Percentiles rank a stretch among this genome's conserved stretches.
phyloP scores from a whole-genome alignment of 2,113 vertebrate species.

The Chrysochloris asiatica region DNA sequence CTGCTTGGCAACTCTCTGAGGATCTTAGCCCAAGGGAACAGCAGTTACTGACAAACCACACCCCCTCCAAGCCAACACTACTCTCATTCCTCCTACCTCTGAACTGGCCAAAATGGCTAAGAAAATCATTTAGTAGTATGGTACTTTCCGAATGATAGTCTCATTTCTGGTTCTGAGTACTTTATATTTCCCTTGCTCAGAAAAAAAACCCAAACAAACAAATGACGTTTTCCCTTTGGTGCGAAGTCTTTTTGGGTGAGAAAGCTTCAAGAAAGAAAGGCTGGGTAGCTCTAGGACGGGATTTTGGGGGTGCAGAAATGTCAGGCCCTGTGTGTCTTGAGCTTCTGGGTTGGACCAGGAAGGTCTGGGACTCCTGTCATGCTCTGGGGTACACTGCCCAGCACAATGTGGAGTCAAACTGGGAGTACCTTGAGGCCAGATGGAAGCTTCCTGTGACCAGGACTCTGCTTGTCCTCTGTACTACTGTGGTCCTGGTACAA shows the following conservation, averaged over 20 bases:
- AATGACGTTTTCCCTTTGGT: slow-evolving; percentile 9
- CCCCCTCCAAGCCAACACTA: neutral
- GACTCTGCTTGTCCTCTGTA: slow-evolving; percentile 46
- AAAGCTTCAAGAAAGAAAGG: neutral
- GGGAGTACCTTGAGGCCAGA: slow-evolving; percentile 49
- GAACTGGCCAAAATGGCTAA: neutral
- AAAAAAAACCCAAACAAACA: slow-evolving; percentile 35
- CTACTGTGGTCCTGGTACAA: slow-evolving; percentile 42
- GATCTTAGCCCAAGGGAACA: neutral
- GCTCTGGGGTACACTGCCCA: neutral
- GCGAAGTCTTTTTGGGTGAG: neutral
- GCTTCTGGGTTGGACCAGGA: too few species aligned
- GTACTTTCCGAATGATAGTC: neutral
- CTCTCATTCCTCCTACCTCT: neutral
- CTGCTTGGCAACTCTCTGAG: neutral
- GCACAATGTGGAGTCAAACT: neutral
- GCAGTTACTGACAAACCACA: neutral
- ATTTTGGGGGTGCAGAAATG: accelerated
- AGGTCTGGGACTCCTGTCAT: slow-evolving; percentile 5
- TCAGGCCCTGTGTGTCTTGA: neutral
- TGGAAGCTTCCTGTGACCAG: slow-evolving; percentile 62
- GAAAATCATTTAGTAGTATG: neutral
- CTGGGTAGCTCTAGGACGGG: neutral
- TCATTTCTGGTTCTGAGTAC: slow-evolving; percentile 35
- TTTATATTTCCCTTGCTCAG: slow-evolving; percentile 33